Conservation (phyloP, 1,140 invertebrate genomes). For the Colletes gigas region DNA sequence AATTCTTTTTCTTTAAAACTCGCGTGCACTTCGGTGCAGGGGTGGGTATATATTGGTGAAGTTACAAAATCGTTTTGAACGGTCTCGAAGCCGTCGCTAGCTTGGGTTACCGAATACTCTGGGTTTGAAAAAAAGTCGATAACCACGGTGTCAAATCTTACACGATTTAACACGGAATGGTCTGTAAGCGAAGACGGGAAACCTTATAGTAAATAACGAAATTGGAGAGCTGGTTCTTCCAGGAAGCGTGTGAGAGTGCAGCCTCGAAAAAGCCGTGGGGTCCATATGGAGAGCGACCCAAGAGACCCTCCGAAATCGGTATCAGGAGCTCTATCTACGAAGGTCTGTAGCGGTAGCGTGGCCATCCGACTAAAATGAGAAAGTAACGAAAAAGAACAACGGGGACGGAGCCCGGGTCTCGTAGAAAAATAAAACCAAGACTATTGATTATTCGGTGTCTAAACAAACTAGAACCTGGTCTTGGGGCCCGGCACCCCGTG, state of each 20-base stretch:
- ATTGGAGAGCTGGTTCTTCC: conserved; percentile 68
- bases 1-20: too few relatives aligned
- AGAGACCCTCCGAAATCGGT: conserved; percentile 52
- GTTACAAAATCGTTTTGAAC: too few relatives aligned
- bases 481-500: conserved; percentile 55
- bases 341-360: conserved; percentile 28
- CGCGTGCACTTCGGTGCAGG: too few relatives aligned
- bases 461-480: conserved; percentile 79
- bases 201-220: conserved; percentile 62
- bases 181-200: conserved; percentile 26
- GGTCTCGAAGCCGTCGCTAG: background rate
- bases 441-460: conserved; percentile 80
- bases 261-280: conserved; percentile 35
- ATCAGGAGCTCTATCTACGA: conserved; percentile 63
- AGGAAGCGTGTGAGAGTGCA: conserved; percentile 39
- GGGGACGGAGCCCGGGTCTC: background rate
- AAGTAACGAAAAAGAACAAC: conserved; percentile 44
- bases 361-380: conserved; percentile 34
- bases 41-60: too few relatives aligned
- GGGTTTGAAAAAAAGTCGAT: background rate
- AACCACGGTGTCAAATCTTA: background rate
- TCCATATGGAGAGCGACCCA: conserved; percentile 64
- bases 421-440: conserved; percentile 60
- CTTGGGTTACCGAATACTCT: too few relatives aligned
- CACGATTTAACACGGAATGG: conserved; percentile 2